These are phyloP conservation scores for Poecilia latipinna DNA, from an alignment of 2,113 vertebrate species.

Conservation along the genomic window DNA sequence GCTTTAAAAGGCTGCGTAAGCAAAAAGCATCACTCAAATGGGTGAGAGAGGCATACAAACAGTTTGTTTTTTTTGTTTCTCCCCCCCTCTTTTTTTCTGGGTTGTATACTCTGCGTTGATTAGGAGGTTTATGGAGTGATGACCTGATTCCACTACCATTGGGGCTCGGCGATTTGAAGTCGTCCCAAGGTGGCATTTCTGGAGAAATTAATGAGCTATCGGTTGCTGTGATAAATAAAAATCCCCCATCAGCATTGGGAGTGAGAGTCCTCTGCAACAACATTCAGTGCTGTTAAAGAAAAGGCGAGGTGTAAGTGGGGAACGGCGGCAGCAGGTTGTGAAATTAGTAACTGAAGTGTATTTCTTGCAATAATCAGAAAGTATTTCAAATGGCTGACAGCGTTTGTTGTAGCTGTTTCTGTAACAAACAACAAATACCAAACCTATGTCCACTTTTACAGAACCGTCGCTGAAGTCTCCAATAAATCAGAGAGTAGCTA, in stretches of 20 bases:
- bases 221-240: slow-evolving; percentile 47
- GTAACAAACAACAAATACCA: background rate
- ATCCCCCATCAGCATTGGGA: slow-evolving; percentile 26
- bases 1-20: slow-evolving; percentile 54
- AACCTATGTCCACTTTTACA: background rate
- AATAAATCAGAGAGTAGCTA: too few species aligned
- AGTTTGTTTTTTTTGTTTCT: background rate
- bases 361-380: slow-evolving; percentile 21
- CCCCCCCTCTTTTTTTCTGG: background rate
- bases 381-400: slow-evolving; percentile 8
- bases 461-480: background rate
- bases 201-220: slow-evolving; percentile 57
- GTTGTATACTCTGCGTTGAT: slow-evolving; percentile 32
- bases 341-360: slow-evolving; percentile 15
- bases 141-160: slow-evolving; percentile 33
- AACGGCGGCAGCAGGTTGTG: background rate
- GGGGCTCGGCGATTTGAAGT: slow-evolving; percentile 13
- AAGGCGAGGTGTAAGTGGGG: slow-evolving; percentile 8
- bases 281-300: slow-evolving; percentile 1
- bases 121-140: slow-evolving; percentile 41
- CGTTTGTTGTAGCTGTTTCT: slow-evolving; percentile 22
- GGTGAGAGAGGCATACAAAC: slow-evolving; percentile 7
- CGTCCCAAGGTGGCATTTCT: slow-evolving; percentile 43
- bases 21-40: slow-evolving; percentile 15
- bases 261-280: slow-evolving; percentile 24